phyloP scores from a whole-genome alignment of 2,113 vertebrate genomes.

The Mesitornis unicolor region DNA sequence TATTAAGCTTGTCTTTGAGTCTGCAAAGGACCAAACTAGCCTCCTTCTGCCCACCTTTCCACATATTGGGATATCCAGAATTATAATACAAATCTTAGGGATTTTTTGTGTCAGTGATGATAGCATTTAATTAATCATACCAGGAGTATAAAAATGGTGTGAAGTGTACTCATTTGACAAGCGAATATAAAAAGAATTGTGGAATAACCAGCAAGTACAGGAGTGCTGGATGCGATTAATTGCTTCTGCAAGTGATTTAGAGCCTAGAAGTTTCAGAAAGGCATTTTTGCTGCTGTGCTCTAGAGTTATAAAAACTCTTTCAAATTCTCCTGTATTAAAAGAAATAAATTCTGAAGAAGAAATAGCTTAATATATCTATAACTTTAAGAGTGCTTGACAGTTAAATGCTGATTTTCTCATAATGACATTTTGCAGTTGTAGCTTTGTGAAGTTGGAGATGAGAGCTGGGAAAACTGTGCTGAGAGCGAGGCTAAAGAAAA shows the following conservation, averaged over 20 bases:
- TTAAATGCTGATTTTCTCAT: neutral
- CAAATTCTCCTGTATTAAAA: neutral
- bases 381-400: neutral
- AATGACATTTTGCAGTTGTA: neutral
- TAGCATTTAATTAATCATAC: neutral
- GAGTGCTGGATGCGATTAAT: neutral
- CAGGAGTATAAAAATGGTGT: neutral
- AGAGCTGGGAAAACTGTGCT: neutral
- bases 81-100: neutral
- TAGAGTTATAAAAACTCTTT: neutral
- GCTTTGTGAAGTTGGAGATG: neutral
- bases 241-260: neutral
- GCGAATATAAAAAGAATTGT: neutral
- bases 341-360: neutral
- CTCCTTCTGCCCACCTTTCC: neutral
- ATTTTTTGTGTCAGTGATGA: accelerated
- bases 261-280: neutral
- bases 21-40: neutral
- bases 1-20: neutral
- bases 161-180: neutral
- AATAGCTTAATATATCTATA: neutral
- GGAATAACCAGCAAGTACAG: neutral
- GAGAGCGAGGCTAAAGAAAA: neutral
- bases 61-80: neutral
- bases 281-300: neutral